Conservation (phyloP, 2,797 vertebrate species). For the Eremophila alpestris region DNA sequence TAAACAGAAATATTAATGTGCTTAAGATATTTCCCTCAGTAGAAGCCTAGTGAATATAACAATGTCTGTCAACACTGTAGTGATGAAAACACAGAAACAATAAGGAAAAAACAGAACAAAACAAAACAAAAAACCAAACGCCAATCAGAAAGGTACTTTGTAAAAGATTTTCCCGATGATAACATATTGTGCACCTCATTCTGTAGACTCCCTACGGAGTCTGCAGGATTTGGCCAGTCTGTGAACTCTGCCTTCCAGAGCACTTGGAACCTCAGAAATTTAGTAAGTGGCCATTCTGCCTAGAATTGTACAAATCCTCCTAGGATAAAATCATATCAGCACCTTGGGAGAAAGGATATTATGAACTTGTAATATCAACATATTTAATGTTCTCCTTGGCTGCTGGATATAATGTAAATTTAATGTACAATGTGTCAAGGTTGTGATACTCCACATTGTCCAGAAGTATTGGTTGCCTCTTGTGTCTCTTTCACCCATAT, state of each 20-base stretch:
- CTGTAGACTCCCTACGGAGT: not conserved
- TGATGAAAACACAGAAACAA: not conserved
- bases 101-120: not conserved
- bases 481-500: slow-evolving; percentile 13
- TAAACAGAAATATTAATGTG: not conserved
- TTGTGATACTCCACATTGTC: not conserved
- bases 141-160: not conserved
- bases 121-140: not conserved
- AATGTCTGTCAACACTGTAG: not conserved
- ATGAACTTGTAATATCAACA: slow-evolving; percentile 21
- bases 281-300: not conserved
- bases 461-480: slow-evolving; percentile 8
- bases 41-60: not conserved
- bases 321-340: slow-evolving; percentile 7
- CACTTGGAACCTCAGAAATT: not conserved
- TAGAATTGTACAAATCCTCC: not conserved
- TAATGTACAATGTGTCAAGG: slow-evolving; percentile 48
- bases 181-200: not conserved
- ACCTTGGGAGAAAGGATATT: not conserved
- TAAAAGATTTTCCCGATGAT: not conserved
- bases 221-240: not conserved
- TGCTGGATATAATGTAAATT: slow-evolving; percentile 50
- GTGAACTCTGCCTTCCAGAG: not conserved
- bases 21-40: not conserved
- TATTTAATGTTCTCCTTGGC: slow-evolving; percentile 47